A percentile compares a stretch with the other conserved stretches of the same genome.
Conservation (phyloP, 2,888 invertebrate species). For the Oscheius sp. region DNA sequence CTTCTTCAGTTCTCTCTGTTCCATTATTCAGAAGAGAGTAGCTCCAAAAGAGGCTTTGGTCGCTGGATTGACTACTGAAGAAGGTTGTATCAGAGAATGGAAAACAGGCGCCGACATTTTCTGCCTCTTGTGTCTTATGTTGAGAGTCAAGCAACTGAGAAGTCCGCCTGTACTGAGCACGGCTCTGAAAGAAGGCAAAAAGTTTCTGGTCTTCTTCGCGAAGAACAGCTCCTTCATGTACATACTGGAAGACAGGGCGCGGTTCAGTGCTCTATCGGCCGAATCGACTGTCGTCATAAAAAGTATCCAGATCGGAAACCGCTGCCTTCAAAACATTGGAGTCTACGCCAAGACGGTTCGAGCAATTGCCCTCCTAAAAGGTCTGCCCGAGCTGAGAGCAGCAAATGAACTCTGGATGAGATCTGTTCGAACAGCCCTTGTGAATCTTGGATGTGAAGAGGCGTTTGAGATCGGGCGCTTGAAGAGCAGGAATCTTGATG, state of each 20-base stretch:
- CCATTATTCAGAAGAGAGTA: conserved; percentile 21
- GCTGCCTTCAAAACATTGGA: conserved; percentile 51
- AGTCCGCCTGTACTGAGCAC: conserved; percentile 43
- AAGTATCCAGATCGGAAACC: conserved; percentile 52
- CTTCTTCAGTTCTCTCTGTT: conserved; percentile 45
- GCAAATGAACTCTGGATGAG: conserved; percentile 51
- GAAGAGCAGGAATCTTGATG: conserved; percentile 52
- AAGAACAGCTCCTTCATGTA: conserved; percentile 52
- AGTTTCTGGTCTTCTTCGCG: conserved; percentile 47
- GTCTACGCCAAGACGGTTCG: conserved; percentile 52
- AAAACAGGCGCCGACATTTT: conserved; percentile 48
- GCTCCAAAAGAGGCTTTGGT: not conserved
- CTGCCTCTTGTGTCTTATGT: conserved; percentile 46
- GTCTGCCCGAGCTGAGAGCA: conserved; percentile 49
- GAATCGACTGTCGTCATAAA: conserved; percentile 42
- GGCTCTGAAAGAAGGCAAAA: conserved; percentile 52
- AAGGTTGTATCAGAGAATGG: conserved; percentile 39
- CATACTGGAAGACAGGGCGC: conserved; percentile 39
- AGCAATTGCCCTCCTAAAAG: conserved; percentile 45
- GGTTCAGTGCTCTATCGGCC: conserved; percentile 3
- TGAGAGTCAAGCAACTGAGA: conserved; percentile 50
- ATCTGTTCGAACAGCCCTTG: conserved; percentile 50
- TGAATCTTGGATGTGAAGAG: conserved; percentile 47
- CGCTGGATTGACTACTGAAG: not conserved
- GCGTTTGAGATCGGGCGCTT: conserved; percentile 53